Conservation (phyloP, 2,113 vertebrate genomes). For the Mellivora capensis region DNA sequence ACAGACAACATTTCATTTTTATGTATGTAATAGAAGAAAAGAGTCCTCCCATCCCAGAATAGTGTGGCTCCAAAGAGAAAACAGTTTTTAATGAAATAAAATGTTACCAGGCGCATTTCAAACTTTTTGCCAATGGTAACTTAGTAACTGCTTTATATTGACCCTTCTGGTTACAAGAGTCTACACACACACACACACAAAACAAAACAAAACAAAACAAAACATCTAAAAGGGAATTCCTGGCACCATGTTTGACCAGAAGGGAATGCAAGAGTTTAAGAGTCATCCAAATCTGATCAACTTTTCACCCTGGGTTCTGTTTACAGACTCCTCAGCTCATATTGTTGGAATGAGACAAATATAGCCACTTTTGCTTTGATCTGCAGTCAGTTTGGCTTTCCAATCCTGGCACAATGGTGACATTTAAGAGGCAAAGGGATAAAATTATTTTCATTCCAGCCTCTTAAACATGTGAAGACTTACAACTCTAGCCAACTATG, state of each 20-base stretch:
- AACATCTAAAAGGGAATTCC: neutral
- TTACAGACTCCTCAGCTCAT: conserved; percentile 56
- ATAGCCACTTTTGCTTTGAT: conserved; percentile 69
- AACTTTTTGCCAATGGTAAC: neutral
- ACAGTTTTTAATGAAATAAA: neutral
- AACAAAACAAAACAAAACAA: neutral
- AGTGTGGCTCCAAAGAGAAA: neutral
- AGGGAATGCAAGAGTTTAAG: conserved; percentile 3
- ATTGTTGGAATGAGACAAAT: conserved; percentile 60
- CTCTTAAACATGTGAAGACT: conserved; percentile 62
- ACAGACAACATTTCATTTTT: neutral
- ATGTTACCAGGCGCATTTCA: neutral
- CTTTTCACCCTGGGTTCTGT: conserved; percentile 66
- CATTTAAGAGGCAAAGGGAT: conserved; percentile 67
- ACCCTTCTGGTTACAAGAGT: neutral
- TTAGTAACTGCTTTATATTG: neutral
- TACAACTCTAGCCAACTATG: conserved; percentile 9
- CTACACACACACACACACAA: neutral
- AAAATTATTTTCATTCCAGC: conserved; percentile 69
- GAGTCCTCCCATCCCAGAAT: neutral
- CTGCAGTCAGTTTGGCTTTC: conserved; percentile 63
- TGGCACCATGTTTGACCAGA: conserved; percentile 16
- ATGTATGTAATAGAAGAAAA: neutral
- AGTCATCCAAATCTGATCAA: conserved; percentile 44
- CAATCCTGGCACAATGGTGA: conserved; percentile 61